Evolutionary conservation across 2,797 vertebrate species (phyloP).

Genomic region (Xiphorhynchus erythropygius): DNA sequence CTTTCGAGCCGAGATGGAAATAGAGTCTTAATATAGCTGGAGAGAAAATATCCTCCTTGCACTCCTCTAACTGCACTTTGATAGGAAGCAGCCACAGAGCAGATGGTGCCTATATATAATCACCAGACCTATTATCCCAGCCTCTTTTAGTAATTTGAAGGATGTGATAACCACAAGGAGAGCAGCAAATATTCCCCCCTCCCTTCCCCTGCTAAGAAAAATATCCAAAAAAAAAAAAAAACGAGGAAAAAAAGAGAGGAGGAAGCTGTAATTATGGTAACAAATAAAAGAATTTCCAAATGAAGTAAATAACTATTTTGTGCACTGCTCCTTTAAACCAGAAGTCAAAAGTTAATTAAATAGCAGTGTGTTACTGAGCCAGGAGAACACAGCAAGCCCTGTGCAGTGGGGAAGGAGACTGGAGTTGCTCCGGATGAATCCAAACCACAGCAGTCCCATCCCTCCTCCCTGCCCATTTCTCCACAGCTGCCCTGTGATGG

Average conservation of each 20-base stretch:
- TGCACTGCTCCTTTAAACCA: conserved; percentile 67
- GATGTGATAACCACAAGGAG: conserved; percentile 64
- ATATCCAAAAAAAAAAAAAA: background rate
- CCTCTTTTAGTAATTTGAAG: conserved; percentile 65
- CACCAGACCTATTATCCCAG: conserved; percentile 68
- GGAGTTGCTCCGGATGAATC: background rate
- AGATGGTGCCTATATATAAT: conserved; percentile 72
- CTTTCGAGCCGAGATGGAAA: conserved; percentile 48
- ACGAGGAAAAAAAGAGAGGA: background rate
- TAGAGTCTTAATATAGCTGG: conserved; percentile 58
- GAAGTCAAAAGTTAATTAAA: conserved; percentile 68
- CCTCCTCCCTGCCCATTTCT: background rate
- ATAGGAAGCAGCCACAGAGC: conserved; percentile 67
- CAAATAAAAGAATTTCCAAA: conserved; percentile 70
- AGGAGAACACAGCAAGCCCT: background rate
- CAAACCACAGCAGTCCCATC: background rate
- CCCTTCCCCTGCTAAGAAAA: conserved; percentile 44
- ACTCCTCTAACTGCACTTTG: conserved; percentile 59
- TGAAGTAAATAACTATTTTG: conserved; percentile 74
- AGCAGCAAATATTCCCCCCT: conserved; percentile 44
- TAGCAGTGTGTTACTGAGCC: background rate
- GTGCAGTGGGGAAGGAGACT: background rate
- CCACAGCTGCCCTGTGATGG: background rate
- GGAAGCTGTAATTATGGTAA: conserved; percentile 68
- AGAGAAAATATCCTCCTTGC: conserved; percentile 59